A percentile compares a stretch with the other conserved stretches of the same genome.
These are phyloP conservation scores for Brachyalestes nurse DNA, from an alignment of 2,797 vertebrate species.

Conservation along the genomic window DNA sequence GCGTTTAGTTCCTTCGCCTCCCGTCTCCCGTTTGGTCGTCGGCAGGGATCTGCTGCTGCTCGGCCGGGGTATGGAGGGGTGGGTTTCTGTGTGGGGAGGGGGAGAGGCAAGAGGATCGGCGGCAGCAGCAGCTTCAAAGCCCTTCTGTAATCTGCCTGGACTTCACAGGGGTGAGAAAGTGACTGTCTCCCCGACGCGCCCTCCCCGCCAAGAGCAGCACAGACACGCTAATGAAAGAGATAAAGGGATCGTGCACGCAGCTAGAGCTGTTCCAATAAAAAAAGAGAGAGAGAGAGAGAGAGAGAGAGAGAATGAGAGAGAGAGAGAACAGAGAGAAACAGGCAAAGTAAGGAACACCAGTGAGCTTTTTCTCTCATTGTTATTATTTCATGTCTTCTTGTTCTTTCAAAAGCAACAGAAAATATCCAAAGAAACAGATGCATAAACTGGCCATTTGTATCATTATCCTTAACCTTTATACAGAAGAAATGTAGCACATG, in stretches of 20 bases:
- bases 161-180: conserved; percentile 97
- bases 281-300: conserved; percentile 30
- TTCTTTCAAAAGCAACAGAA: conserved; percentile 69
- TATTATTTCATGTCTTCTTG: conserved; percentile 75
- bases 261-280: conserved; percentile 77
- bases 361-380: conserved; percentile 84
- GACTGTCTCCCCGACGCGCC: conserved; percentile 93
- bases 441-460: conserved; percentile 84
- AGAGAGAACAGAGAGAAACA: conserved; percentile 8
- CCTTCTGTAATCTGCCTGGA: conserved; percentile 97
- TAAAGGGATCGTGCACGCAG: conserved; percentile 92
- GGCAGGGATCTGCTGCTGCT: conserved; percentile 86
- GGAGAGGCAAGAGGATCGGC: neutral
- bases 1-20: conserved; percentile 73
- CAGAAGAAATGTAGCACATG: conserved; percentile 4
- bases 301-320: conserved; percentile 29
- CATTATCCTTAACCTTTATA: conserved; percentile 71
- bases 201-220: conserved; percentile 91
- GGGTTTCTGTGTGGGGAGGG: conserved; percentile 39
- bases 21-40: conserved; percentile 88
- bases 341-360: conserved; percentile 77
- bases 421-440: conserved; percentile 71
- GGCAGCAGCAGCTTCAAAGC: conserved; percentile 92
- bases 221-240: conserved; percentile 98
- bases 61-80: conserved; percentile 87